A percentile compares a stretch with the other conserved stretches of the same genome.
These are phyloP conservation scores for Rhinogobius similis DNA, from an alignment of 2,113 vertebrate genomes.

Conservation along the genomic window DNA sequence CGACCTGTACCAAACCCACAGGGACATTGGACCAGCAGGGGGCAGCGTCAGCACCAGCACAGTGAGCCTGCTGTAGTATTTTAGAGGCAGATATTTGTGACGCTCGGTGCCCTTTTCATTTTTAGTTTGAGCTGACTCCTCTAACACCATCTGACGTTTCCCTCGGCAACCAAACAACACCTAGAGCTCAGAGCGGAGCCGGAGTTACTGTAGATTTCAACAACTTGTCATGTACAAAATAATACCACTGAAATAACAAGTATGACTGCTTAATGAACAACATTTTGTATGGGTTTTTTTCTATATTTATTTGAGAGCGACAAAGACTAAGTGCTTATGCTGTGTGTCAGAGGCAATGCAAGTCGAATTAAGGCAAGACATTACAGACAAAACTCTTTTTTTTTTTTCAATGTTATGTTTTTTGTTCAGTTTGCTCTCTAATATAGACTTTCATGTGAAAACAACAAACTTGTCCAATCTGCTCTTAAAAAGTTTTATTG, in stretches of 20 bases:
- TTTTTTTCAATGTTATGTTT: too few relatives aligned
- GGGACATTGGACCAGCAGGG: neutral
- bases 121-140: conserved; percentile 11
- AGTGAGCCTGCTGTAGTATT: neutral
- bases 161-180: conserved; percentile 2
- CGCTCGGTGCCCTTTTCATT: conserved; percentile 5
- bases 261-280: neutral
- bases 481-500: too few relatives aligned
- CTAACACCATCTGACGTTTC: neutral
- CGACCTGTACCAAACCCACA: neutral
- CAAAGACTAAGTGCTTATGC: too few relatives aligned
- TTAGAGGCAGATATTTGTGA: conserved; percentile 9
- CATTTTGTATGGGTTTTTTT: neutral
- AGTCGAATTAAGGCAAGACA: too few relatives aligned
- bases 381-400: too few relatives aligned
- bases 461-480: too few relatives aligned
- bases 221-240: neutral
- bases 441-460: too few relatives aligned
- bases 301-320: too few relatives aligned
- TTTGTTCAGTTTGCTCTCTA: too few relatives aligned
- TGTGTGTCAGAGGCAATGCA: too few relatives aligned
- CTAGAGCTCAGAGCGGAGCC: neutral
- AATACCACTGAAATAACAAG: neutral
- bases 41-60: neutral
- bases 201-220: neutral